Percentiles rank a stretch among this genome's conserved stretches.
Evolutionary conservation across 2,113 vertebrate species (phyloP).

Genomic region (human): DNA sequence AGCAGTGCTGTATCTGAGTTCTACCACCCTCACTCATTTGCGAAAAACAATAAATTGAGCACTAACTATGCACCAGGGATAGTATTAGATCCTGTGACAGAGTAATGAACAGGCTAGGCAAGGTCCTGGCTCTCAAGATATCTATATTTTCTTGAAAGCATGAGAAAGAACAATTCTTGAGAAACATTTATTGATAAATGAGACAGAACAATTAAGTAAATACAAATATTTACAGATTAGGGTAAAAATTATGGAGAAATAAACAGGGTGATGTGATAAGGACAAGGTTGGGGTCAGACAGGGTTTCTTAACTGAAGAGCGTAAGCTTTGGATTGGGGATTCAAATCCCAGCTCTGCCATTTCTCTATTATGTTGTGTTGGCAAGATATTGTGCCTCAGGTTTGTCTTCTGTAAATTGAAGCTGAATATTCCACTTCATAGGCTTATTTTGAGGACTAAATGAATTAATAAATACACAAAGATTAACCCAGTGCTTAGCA

Average conservation of each 20-base stretch:
- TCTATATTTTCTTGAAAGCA: not conserved
- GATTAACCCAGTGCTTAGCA: not conserved
- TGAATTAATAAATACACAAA: not conserved
- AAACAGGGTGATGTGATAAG: not conserved
- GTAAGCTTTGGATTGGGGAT: not conserved
- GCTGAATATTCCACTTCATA: not conserved
- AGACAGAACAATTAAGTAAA: not conserved
- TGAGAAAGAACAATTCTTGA: not conserved
- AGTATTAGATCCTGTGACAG: not conserved
- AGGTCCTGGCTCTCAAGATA: not conserved
- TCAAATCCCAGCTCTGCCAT: not conserved
- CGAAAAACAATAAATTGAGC: not conserved
- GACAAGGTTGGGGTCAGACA: not conserved
- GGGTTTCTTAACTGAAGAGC: not conserved
- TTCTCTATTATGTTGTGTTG: not conserved
- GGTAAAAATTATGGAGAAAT: not conserved
- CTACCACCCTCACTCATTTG: not conserved
- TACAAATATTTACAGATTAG: not conserved
- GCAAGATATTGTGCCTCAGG: not conserved
- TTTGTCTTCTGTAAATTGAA: not conserved
- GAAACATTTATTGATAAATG: not conserved
- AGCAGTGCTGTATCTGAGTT: not conserved
- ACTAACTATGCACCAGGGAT: not conserved
- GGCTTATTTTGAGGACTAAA: not conserved
- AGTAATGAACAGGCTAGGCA: not conserved